Evolutionary conservation across 2,888 invertebrate species (phyloP).

Genomic region (Euplagia quadripunctaria): DNA sequence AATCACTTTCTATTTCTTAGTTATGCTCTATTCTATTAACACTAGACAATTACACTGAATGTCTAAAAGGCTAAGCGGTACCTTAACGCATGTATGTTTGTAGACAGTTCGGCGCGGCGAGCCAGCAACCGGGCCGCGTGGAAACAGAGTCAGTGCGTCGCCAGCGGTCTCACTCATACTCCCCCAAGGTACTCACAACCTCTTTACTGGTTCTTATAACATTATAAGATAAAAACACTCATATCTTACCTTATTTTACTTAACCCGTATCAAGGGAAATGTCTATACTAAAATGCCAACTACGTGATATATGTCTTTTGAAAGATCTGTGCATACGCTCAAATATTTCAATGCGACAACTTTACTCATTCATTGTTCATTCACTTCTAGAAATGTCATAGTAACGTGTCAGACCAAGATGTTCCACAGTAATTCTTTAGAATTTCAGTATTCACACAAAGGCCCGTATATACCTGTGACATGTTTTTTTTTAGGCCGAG

Average conservation of each 20-base stretch:
- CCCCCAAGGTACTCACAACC: slow-evolving; percentile 74
- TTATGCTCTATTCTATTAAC: slow-evolving; percentile 44
- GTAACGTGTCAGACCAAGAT: no score
- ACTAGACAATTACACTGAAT: slow-evolving; percentile 57
- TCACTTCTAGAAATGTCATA: no score
- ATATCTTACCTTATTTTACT: not conserved
- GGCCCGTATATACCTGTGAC: not conserved
- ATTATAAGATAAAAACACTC: not conserved
- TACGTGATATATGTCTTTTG: not conserved
- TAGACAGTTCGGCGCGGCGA: slow-evolving; percentile 96
- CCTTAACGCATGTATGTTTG: slow-evolving; percentile 92
- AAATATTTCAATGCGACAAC: no score
- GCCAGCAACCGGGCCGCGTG: slow-evolving; percentile 93
- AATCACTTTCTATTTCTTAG: slow-evolving; percentile 26
- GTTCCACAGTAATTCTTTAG: not conserved
- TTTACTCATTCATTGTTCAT: no score
- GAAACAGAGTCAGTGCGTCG: slow-evolving; percentile 95
- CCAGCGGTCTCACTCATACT: slow-evolving; percentile 89
- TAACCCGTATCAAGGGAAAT: not conserved
- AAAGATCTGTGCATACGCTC: no score
- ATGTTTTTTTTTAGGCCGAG: slow-evolving; percentile 86
- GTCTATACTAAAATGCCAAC: no score
- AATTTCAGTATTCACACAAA: not conserved
- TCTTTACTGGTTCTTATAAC: not conserved
- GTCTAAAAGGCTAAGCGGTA: slow-evolving; percentile 73